A percentile compares a stretch with the other conserved stretches of the same genome.
Evolutionary conservation across 2,113 vertebrate genomes (phyloP).

Genomic region (Pseudopipra pipra): DNA sequence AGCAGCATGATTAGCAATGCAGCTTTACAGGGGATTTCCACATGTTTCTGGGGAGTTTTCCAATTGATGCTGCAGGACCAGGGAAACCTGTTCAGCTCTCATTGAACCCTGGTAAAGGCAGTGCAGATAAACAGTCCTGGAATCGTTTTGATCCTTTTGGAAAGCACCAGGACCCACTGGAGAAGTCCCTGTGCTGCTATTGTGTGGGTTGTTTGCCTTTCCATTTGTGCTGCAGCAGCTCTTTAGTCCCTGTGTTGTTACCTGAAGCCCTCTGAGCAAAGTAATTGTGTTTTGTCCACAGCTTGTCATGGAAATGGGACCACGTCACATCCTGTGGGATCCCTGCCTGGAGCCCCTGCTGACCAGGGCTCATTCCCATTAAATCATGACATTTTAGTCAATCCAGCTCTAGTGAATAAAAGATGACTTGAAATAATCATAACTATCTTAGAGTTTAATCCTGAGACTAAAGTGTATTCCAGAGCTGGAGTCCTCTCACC

Average conservation of each 20-base stretch:
- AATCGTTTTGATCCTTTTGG: background rate
- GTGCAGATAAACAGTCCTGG: background rate
- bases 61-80: background rate
- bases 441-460: background rate
- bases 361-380: background rate
- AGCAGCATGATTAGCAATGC: background rate
- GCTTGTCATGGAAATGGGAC: background rate
- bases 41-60: background rate
- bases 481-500: background rate
- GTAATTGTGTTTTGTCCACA: background rate
- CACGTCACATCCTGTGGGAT: background rate
- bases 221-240: background rate
- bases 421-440: background rate
- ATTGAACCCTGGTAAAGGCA: accelerated
- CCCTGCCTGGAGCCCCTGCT: background rate
- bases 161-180: accelerated
- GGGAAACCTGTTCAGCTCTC: background rate
- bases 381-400: background rate
- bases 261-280: background rate
- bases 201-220: background rate
- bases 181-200: background rate
- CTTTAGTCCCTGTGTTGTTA: background rate
- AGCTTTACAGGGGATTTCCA: background rate
- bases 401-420: background rate
- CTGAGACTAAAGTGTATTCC: background rate